Percentiles rank a stretch among this genome's conserved stretches.
phyloP scores from a whole-genome alignment of 2,888 invertebrate genomes.

The Teinopalpus imperialis region DNA sequence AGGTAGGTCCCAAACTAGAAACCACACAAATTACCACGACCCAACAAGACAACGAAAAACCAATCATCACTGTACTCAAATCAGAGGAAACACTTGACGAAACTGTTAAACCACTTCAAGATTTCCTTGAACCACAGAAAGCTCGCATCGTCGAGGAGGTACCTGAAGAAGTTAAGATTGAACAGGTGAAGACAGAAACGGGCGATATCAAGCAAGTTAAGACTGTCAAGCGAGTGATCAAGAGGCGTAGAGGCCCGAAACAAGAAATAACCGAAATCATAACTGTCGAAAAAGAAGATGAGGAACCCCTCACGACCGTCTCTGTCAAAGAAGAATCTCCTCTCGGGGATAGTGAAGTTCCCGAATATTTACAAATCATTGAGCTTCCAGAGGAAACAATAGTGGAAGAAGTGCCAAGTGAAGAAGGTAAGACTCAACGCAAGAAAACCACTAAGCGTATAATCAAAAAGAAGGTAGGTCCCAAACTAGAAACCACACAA shows the following conservation, averaged over 20 bases:
- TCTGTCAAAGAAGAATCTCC: conserved; percentile 33
- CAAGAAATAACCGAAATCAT: no score
- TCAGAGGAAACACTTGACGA: conserved; percentile 38
- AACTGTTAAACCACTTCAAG: conserved; percentile 19
- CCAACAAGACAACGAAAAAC: conserved; percentile 31
- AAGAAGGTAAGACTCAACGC: conserved; percentile 46
- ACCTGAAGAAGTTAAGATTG: conserved; percentile 30
- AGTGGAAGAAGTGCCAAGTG: conserved; percentile 29
- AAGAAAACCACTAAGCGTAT: conserved; percentile 29
- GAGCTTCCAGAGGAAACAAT: conserved; percentile 41
- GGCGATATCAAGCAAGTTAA: conserved; percentile 23
- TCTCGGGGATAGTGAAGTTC: conserved; percentile 10
- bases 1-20: conserved; percentile 38
- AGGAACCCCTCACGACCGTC: conserved; percentile 28
- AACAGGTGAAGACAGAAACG: conserved; percentile 18
- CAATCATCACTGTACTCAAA: conserved; percentile 36
- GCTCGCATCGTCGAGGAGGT: conserved; percentile 23
- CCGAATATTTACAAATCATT: no score
- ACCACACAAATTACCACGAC: conserved; percentile 36
- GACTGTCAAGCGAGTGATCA: no score
- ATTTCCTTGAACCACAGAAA: conserved; percentile 21
- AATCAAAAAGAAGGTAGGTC: conserved; percentile 49
- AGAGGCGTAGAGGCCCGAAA: no score
- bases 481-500: conserved; percentile 32
- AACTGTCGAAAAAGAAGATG: no score